Evolutionary conservation across 2,888 invertebrate species (phyloP), one percentile per base, ranked within the genome.

Genomic region (Diarsia brunnea): DNA sequence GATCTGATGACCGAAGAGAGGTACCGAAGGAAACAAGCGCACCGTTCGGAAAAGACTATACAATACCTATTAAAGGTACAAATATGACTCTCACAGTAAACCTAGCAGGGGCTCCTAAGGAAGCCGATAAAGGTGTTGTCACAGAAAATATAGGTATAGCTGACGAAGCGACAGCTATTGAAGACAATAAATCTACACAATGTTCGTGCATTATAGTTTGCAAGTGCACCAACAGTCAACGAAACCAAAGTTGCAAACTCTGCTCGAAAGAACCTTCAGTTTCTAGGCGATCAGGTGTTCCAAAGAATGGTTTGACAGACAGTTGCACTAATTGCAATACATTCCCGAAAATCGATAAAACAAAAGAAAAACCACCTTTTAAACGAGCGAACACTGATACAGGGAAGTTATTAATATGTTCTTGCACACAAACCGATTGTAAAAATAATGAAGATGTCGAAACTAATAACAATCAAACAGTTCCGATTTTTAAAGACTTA

Each of bases 21-120:
- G 5, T 43, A 31, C 27, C 7, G 1, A 14, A 12, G 0, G 49
- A 49, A 38, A 21, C 38, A 38, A 38, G 61, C 8, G 4, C 68
- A 43, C 21, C 27, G 0, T 21, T 21, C 31, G 69, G 19, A 12
- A 84, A 80, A 60, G 80, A 95, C 76, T 95, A 91, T 74, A 90
- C 91, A 11, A 93, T 95, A 84, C 96, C 96, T 24, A 94, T 96
- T 79, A 90, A 94, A 84, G 95, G 95, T n/a, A 96, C 96, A 61
- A 95, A 95, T 81, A 95, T 96, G 95, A 95, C 92, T 38, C 89
- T 96, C 14, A 93, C 91, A 87, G 93, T 95, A 5, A 92, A 86
- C 68, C 89, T 94, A 77, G 92, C 87, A 27, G 84, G 89, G 8
- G 82, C 82, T n/a, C 84, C 75, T 65, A 70, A 53, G 11, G 72